Evolutionary conservation across 2,888 invertebrate species (phyloP).

Genomic region (Xylocampa areola): DNA sequence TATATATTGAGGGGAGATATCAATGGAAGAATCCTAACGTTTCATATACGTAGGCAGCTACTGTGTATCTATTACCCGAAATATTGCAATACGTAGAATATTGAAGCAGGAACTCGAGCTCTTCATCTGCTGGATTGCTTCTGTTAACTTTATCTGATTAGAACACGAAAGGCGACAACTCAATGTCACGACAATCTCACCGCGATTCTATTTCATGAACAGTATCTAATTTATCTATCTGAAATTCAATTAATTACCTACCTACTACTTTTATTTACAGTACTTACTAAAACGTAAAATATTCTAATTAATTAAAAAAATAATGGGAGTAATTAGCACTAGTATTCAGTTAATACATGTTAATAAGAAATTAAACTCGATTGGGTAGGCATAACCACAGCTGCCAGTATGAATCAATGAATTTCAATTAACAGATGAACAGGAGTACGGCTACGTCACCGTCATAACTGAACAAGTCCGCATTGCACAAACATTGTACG

Average conservation of each 20-base stretch:
- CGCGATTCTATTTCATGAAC: too few species aligned
- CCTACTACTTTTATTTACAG: too few species aligned
- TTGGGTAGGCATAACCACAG: slow-evolving; percentile 20
- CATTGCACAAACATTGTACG: slow-evolving; percentile 67
- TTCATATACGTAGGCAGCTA: slow-evolving; percentile 31
- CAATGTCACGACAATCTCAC: too few species aligned
- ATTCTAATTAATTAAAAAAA: slow-evolving; percentile 22
- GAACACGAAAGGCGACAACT: too few species aligned
- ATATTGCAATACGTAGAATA: slow-evolving; percentile 17
- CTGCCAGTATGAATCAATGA: slow-evolving; percentile 64
- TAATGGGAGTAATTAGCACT: slow-evolving; percentile 20
- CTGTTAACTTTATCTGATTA: neutral
- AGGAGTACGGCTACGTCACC: slow-evolving; percentile 56
- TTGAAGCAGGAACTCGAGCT: neutral
- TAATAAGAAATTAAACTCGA: slow-evolving; percentile 34
- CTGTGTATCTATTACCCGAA: slow-evolving; percentile 7
- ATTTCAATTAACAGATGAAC: slow-evolving; percentile 71
- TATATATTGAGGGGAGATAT: slow-evolving; percentile 69
- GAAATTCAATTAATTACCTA: too few species aligned
- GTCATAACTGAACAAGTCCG: slow-evolving; percentile 62
- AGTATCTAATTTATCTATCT: neutral
- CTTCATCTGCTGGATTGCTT: neutral
- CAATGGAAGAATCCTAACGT: slow-evolving; percentile 32
- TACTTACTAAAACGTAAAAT: neutral
- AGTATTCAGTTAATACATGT: slow-evolving; percentile 22